Percentiles rank a stretch among this genome's conserved stretches.
phyloP scores from a whole-genome alignment of 2,797 vertebrate genomes.

The Pangasius larnaudii region DNA sequence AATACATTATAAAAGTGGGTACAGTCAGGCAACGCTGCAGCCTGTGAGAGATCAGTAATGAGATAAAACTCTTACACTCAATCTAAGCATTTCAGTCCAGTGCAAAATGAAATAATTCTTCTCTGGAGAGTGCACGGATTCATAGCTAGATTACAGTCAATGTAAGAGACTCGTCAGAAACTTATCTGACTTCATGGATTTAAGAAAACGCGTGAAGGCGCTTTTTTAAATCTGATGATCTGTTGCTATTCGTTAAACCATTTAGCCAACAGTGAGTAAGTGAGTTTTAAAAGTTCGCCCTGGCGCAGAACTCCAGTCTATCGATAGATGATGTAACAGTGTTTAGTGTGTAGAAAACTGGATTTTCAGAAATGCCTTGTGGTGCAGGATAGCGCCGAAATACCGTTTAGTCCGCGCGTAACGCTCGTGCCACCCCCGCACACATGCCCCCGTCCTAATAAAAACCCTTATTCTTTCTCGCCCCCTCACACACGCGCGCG shows the following conservation, averaged over 20 bases:
- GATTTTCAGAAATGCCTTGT: neutral
- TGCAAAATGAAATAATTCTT: neutral
- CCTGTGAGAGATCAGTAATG: neutral
- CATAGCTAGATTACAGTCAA: neutral
- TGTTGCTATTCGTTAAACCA: neutral
- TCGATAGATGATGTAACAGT: neutral
- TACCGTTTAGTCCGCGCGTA: constrained; percentile 40
- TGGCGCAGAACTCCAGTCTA: neutral
- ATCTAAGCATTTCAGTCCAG: neutral
- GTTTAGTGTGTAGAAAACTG: neutral
- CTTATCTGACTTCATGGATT: neutral
- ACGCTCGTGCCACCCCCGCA: constrained; percentile 42
- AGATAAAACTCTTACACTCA: neutral
- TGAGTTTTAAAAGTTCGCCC: constrained; percentile 21
- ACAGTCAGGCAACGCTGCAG: neutral
- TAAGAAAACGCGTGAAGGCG: neutral
- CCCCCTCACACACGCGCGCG: constrained; percentile 17
- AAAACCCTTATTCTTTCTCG: constrained; percentile 50
- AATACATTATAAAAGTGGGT: too few species aligned
- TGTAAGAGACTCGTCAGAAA: neutral
- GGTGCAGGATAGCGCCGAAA: constrained; percentile 27
- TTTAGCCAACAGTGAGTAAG: neutral
- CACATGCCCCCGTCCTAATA: constrained; percentile 50
- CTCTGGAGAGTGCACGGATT: neutral
- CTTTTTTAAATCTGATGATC: neutral